Conservation (phyloP, 30 jellyfish, hydroid and myxozoan species). For the Cassiopea xamachana region DNA sequence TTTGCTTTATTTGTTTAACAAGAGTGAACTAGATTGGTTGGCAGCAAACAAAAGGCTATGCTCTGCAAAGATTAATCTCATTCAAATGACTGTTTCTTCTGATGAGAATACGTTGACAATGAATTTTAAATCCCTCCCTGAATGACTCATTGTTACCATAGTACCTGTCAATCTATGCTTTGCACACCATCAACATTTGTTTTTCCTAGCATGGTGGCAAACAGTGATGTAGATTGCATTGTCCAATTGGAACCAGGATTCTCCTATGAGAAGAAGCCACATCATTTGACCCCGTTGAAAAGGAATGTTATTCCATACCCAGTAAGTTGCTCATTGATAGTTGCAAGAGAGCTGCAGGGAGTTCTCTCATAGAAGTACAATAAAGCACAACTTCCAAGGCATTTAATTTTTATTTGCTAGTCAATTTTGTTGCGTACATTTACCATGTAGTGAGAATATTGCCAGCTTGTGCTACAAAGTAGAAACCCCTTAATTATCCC, state of each 20-base stretch:
- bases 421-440: no score
- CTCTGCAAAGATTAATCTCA: not conserved
- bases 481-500: no score
- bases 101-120: not conserved
- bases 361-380: not conserved
- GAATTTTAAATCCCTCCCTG: not conserved
- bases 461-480: no score
- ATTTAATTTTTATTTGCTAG: no score
- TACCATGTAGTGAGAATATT: no score
- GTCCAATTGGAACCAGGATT: slow-evolving; percentile 45
- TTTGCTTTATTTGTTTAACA: not conserved
- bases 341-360: not conserved
- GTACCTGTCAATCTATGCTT: not conserved
- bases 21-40: not conserved
- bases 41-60: not conserved
- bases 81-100: not conserved
- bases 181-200: not conserved
- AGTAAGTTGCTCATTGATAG: slow-evolving; percentile 47
- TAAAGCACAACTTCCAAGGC: no score
- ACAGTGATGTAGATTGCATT: not conserved
- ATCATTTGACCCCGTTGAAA: slow-evolving; percentile 50
- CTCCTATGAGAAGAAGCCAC: slow-evolving; percentile 28
- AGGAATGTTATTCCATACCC: slow-evolving; percentile 95
- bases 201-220: slow-evolving; percentile 29
- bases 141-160: not conserved